Percentiles rank a stretch among this genome's conserved stretches.
phyloP scores from a whole-genome alignment of 2,797 vertebrate genomes.

The Austrolebias charrua region DNA sequence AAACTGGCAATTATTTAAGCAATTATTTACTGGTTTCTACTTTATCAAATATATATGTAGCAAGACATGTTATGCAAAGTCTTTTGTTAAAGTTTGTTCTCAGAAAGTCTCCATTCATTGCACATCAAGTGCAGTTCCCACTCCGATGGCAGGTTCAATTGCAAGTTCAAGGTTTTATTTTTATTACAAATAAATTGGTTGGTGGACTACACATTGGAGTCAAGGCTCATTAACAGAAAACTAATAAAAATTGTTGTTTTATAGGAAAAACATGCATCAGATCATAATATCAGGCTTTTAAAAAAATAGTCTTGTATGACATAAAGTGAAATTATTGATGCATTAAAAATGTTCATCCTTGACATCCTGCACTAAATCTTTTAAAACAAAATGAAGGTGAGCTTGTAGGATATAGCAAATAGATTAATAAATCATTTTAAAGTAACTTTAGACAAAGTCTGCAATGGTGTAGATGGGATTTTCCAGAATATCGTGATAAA shows the following conservation, averaged over 20 bases:
- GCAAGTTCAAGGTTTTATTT: conserved; percentile 61
- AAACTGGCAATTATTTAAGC: conserved; percentile 35
- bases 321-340: conserved; percentile 50
- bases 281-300: conserved; percentile 56
- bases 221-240: conserved; percentile 47
- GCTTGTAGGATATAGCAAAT: conserved; percentile 6
- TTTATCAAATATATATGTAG: conserved; percentile 28
- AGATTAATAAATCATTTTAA: neutral
- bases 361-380: conserved; percentile 24
- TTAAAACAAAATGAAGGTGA: conserved; percentile 26
- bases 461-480: neutral
- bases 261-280: conserved; percentile 45
- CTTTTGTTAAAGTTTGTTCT: conserved; percentile 58
- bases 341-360: conserved; percentile 47
- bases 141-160: conserved; percentile 63
- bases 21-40: conserved; percentile 30
- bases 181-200: conserved; percentile 67
- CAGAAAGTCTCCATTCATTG: conserved; percentile 45
- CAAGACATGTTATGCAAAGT: conserved; percentile 41
- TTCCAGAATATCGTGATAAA: conserved; percentile 13
- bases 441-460: conserved; percentile 9
- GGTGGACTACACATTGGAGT: conserved; percentile 44
- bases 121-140: conserved; percentile 40
- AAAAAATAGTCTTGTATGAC: conserved; percentile 52
- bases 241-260: conserved; percentile 52